Conservation (phyloP, 2,888 invertebrate species). For the Oscheius sp. region DNA sequence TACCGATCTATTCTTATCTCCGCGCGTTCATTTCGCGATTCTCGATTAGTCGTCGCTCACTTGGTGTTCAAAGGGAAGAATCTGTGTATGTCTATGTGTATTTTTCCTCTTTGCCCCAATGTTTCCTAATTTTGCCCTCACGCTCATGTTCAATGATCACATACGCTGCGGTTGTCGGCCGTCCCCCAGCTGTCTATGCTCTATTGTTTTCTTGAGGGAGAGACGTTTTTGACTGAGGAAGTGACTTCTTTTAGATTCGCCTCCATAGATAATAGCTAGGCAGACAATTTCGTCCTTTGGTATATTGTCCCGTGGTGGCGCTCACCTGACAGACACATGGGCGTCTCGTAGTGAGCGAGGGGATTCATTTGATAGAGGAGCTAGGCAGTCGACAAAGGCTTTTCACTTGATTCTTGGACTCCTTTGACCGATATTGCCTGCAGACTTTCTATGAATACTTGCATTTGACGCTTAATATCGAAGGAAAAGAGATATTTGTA, state of each 20-base stretch:
- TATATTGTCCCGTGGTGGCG: not conserved
- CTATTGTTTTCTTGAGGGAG: too few species aligned
- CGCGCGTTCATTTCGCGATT: not conserved
- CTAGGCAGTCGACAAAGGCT: not conserved
- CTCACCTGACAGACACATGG: conserved; percentile 20
- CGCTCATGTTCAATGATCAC: not conserved
- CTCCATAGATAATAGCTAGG: too few species aligned
- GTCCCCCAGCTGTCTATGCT: too few species aligned
- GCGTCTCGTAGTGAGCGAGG: conserved; percentile 2
- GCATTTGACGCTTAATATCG: not conserved
- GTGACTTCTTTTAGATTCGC: too few species aligned
- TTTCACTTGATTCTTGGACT: not conserved
- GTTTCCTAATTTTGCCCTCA: not conserved
- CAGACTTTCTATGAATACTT: not conserved
- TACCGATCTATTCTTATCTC: not conserved
- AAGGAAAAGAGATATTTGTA: not conserved
- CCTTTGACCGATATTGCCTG: too few species aligned
- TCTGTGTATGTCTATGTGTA: too few species aligned
- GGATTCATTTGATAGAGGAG: conserved; percentile 1
- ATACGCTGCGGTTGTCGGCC: not conserved
- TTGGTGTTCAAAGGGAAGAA: too few species aligned
- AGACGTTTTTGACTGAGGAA: too few species aligned
- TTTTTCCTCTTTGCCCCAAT: too few species aligned
- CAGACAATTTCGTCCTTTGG: not conserved
- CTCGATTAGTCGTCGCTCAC: not conserved